Evolutionary conservation across 2,113 vertebrate species (phyloP).

Genomic region (Carassius gibelio): DNA sequence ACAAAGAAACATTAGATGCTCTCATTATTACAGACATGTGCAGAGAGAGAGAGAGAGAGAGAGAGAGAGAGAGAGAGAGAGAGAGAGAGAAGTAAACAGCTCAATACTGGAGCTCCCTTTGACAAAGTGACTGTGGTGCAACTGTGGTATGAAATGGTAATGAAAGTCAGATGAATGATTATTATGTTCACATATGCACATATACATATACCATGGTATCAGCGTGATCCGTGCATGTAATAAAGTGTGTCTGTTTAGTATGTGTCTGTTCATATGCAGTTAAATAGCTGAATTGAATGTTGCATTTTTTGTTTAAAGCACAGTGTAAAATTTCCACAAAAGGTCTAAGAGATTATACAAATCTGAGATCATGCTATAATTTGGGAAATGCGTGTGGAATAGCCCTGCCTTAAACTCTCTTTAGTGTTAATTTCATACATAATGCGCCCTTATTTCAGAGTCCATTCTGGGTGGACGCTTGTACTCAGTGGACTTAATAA

Average conservation of each 20-base stretch:
- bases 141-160: background rate
- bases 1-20: conserved; percentile 56
- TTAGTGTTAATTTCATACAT: background rate
- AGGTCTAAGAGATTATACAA: background rate
- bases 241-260: background rate
- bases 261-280: background rate
- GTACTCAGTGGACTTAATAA: conserved; percentile 59
- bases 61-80: conserved; percentile 17
- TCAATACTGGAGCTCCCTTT: background rate
- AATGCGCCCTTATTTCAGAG: background rate
- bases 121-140: conserved; percentile 17
- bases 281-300: background rate
- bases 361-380: background rate
- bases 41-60: conserved; percentile 15
- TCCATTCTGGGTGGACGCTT: background rate
- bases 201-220: background rate
- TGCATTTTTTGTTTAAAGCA: background rate
- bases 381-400: background rate
- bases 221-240: background rate
- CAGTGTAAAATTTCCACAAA: background rate
- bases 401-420: background rate
- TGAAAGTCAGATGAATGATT: conserved; percentile 31
- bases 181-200: background rate
- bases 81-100: conserved; percentile 38
- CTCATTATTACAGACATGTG: conserved; percentile 42